Evolutionary conservation across 2,797 vertebrate species (phyloP).

Genomic region (Ctenosaura bakeri): DNA sequence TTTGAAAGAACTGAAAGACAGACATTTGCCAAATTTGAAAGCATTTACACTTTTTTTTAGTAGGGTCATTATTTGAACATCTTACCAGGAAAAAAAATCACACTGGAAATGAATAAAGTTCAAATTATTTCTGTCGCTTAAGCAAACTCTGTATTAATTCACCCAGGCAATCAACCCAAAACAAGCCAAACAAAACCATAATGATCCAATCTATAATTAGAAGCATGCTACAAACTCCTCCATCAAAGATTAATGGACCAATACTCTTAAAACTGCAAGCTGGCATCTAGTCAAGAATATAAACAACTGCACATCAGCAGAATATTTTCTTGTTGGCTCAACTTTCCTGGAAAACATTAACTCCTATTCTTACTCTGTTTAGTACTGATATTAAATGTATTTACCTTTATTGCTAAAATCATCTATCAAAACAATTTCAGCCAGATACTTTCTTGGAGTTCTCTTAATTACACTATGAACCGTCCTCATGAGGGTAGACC

Average conservation of each 20-base stretch:
- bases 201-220: background rate
- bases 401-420: constrained; percentile 99
- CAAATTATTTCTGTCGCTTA: background rate
- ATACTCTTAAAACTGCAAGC: background rate
- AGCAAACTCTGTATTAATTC: background rate
- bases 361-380: constrained; percentile 14
- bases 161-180: background rate
- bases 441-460: constrained; percentile 92
- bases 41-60: constrained; percentile 14
- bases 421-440: constrained; percentile 97
- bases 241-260: background rate
- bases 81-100: background rate
- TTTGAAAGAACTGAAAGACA: constrained; percentile 1
- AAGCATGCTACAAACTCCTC: background rate
- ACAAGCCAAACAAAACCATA: too few relatives aligned
- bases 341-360: constrained; percentile 31
- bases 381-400: constrained; percentile 18
- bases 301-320: constrained; percentile 22
- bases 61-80: background rate
- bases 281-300: constrained; percentile 3
- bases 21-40: constrained; percentile 11
- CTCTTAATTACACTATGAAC: constrained; percentile 98
- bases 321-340: constrained; percentile 34
- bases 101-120: background rate
- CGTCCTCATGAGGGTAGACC: constrained; percentile 98